These are phyloP conservation scores for Anthoscopus minutus DNA, from an alignment of 2,113 vertebrate species.

Conservation along the genomic window DNA sequence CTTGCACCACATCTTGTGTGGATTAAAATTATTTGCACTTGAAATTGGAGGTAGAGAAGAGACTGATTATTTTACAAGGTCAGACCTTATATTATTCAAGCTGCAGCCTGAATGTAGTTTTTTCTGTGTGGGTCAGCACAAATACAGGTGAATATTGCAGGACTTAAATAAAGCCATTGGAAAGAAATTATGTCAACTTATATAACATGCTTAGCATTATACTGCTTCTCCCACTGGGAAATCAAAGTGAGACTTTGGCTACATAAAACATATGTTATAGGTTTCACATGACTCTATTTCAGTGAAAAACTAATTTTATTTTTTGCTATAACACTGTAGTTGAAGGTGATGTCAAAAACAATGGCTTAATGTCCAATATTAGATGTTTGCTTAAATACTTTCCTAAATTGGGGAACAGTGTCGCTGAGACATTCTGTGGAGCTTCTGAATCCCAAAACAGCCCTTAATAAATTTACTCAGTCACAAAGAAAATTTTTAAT, in stretches of 20 bases:
- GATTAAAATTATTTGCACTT: background rate
- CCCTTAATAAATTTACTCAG: background rate
- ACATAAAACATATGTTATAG: background rate
- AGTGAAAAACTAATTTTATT: background rate
- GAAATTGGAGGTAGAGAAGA: background rate
- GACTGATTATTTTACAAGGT: background rate
- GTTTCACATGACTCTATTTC: background rate
- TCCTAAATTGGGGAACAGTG: background rate
- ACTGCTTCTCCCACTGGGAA: background rate
- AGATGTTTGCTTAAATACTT: background rate
- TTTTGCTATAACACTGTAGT: background rate
- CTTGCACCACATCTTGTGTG: background rate
- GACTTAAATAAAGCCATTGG: background rate
- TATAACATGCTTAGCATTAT: background rate
- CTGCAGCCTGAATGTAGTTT: background rate
- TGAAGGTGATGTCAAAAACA: background rate
- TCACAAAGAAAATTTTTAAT: background rate
- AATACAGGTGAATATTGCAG: background rate
- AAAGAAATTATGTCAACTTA: background rate
- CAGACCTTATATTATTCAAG: background rate
- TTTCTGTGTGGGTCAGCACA: background rate
- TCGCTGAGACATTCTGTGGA: background rate
- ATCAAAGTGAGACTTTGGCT: background rate
- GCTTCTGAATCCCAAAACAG: background rate
- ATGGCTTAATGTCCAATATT: background rate